These are phyloP conservation scores for Oxyteleia sp. DNA, from an alignment of 2,888 invertebrate species.

Conservation along the genomic window DNA sequence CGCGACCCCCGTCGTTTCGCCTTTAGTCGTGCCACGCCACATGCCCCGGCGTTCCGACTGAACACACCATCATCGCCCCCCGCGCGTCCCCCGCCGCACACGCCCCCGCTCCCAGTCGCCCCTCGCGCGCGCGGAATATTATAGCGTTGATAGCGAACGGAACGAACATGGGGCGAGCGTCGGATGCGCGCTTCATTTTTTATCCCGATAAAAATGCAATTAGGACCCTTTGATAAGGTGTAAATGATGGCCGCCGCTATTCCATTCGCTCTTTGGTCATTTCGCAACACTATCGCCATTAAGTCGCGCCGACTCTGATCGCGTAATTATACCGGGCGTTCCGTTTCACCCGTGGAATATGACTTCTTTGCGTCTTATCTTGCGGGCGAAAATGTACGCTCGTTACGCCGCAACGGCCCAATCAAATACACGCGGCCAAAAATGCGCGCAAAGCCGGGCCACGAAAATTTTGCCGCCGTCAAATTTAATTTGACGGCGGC, in stretches of 20 bases:
- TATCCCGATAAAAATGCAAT: constrained; percentile 85
- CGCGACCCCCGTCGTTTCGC: constrained; percentile 58
- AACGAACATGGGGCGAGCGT: constrained; percentile 57
- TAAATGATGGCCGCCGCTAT: constrained; percentile 75
- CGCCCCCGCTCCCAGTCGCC: too few relatives aligned
- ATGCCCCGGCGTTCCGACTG: constrained; percentile 75
- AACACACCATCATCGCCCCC: constrained; percentile 65
- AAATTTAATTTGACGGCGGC: constrained; percentile 32
- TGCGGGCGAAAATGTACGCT: constrained; percentile 14
- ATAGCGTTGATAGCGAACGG: constrained; percentile 76
- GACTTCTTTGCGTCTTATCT: constrained; percentile 36
- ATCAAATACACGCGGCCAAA: constrained; percentile 18
- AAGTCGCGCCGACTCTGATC: constrained; percentile 48
- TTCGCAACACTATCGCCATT: constrained; percentile 47
- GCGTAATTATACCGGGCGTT: constrained; percentile 39
- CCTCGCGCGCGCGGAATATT: constrained; percentile 34
- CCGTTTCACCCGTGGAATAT: constrained; percentile 17
- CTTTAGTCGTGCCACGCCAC: constrained; percentile 61
- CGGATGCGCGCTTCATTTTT: constrained; percentile 82
- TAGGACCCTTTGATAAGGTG: constrained; percentile 83
- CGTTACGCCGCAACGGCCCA: constrained; percentile 22
- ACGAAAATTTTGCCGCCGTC: constrained; percentile 13
- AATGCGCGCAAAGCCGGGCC: constrained; percentile 18
- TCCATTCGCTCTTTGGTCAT: constrained; percentile 60
- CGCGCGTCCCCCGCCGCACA: too few relatives aligned